These are phyloP conservation scores for Mythimna lalbum DNA, from an alignment of 2,888 invertebrate species.

Conservation along the genomic window DNA sequence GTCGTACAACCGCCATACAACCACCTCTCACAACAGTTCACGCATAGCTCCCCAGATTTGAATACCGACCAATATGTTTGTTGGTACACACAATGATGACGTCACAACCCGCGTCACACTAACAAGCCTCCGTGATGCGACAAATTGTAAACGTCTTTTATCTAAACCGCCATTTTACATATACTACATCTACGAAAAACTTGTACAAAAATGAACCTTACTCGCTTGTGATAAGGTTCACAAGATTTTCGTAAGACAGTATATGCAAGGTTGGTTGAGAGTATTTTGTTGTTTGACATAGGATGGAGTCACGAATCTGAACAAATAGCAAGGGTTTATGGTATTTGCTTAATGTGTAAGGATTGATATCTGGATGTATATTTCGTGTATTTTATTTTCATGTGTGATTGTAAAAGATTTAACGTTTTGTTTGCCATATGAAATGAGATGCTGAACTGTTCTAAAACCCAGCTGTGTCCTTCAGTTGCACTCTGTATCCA, in stretches of 20 bases:
- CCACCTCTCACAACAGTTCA: neutral
- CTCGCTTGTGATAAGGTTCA: neutral
- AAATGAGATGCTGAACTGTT: too few relatives aligned
- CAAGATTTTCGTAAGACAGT: neutral
- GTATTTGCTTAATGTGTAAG: conserved; percentile 56
- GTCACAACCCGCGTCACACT: conserved; percentile 77
- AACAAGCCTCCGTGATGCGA: conserved; percentile 73
- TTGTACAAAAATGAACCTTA: conserved; percentile 29
- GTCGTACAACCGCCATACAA: conserved; percentile 15
- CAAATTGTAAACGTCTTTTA: conserved; percentile 77
- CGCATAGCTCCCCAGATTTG: conserved; percentile 55
- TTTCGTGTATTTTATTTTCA: conserved; percentile 41
- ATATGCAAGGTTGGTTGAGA: conserved; percentile 32
- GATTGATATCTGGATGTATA: conserved; percentile 37
- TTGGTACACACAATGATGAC: conserved; percentile 70
- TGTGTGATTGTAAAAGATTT: conserved; percentile 15
- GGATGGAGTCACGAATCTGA: conserved; percentile 67
- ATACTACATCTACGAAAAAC: conserved; percentile 16
- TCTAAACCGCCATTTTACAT: conserved; percentile 59
- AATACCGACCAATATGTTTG: conserved; percentile 66
- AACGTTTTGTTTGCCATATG: conserved; percentile 5
- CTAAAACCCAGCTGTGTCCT: too few relatives aligned
- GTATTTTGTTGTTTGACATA: conserved; percentile 68
- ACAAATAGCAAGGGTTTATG: conserved; percentile 63
- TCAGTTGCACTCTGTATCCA: too few relatives aligned